Percentiles rank a stretch among this genome's conserved stretches.
Conservation (phyloP, 2,113 vertebrate genomes). For the Arothron firmamentum region DNA sequence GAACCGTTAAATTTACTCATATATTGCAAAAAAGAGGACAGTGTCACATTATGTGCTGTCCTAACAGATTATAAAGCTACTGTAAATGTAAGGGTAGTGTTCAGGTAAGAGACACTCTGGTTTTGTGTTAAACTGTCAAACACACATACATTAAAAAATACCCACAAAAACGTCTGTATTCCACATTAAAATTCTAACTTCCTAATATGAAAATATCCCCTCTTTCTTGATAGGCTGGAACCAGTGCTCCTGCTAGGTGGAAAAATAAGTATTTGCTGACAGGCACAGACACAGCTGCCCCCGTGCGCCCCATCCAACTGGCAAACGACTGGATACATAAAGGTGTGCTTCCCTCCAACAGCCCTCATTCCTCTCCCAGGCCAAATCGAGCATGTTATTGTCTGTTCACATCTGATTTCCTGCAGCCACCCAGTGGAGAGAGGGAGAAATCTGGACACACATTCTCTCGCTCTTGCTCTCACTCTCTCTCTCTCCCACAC, state of each 20-base stretch:
- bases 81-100: too few relatives aligned
- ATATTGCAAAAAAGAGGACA: too few relatives aligned
- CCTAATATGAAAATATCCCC: conserved; percentile 21
- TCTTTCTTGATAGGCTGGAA: conserved; percentile 48
- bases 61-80: background rate
- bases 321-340: conserved; percentile 87
- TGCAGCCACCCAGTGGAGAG: conserved; percentile 77
- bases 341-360: conserved; percentile 63
- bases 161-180: background rate
- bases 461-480: conserved; percentile 1
- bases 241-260: conserved; percentile 83
- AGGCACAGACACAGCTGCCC: conserved; percentile 79
- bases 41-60: too few relatives aligned
- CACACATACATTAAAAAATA: background rate
- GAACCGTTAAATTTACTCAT: too few relatives aligned
- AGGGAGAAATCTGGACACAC: conserved; percentile 42
- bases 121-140: background rate
- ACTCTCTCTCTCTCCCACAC: conserved; percentile 18
- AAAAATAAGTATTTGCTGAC: conserved; percentile 91
- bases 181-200: conserved; percentile 4
- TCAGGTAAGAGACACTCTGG: background rate
- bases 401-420: conserved; percentile 86
- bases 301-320: conserved; percentile 75
- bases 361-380: conserved; percentile 66
- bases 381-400: conserved; percentile 90